phyloP scores from a whole-genome alignment of 1,140 invertebrate species.

The Episyrphus balteatus region DNA sequence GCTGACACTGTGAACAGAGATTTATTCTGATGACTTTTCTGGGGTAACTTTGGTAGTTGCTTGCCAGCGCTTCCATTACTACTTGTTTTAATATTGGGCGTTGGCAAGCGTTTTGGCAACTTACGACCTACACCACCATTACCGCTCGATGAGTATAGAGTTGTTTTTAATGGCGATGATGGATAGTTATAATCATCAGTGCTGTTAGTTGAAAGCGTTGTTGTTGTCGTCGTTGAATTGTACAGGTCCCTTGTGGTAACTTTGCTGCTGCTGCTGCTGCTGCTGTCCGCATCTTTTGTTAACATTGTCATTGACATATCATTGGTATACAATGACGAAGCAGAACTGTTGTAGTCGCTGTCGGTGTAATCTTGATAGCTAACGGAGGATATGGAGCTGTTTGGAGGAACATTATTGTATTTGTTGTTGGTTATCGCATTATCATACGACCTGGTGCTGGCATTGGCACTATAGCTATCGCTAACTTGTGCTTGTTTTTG shows the following conservation, averaged over 20 bases:
- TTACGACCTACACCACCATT: too few species aligned
- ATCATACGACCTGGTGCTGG: too few species aligned
- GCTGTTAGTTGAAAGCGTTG: not conserved
- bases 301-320: not conserved
- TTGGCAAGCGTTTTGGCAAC: too few species aligned
- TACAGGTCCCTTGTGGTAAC: not conserved
- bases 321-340: constrained; percentile 5
- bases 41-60: too few species aligned
- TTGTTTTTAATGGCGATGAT: too few species aligned
- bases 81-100: too few species aligned
- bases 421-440: not conserved
- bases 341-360: constrained; percentile 54
- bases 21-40: too few species aligned
- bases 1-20: too few species aligned
- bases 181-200: not conserved
- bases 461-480: too few species aligned
- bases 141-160: too few species aligned
- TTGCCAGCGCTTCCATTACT: too few species aligned
- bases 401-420: not conserved
- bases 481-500: not conserved
- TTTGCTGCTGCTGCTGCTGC: not conserved
- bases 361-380: constrained; percentile 57
- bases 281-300: not conserved
- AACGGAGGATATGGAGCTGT: constrained; percentile 23
- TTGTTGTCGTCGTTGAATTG: not conserved